Evolutionary conservation across 1,140 invertebrate genomes (phyloP).

Genomic region (Drusus annulatus): DNA sequence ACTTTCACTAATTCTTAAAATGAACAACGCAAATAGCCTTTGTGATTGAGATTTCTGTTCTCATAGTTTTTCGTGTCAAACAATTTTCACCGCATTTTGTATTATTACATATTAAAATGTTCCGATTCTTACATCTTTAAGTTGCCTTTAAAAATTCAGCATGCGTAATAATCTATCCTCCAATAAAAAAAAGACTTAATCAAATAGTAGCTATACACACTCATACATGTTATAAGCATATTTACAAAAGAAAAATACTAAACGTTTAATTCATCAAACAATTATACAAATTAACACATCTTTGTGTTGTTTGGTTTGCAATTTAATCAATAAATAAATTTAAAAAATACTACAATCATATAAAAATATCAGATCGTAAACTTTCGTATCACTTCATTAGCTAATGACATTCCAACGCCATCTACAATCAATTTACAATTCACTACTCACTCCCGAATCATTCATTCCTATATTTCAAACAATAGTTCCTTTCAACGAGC

Average conservation of each 20-base stretch:
- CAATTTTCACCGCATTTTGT: neutral
- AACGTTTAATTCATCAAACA: neutral
- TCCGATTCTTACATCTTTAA: too few species aligned
- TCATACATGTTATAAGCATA: slow-evolving; percentile 23
- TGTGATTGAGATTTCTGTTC: too few species aligned
- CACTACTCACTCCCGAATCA: too few species aligned
- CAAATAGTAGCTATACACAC: neutral
- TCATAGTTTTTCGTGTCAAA: neutral
- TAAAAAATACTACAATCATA: slow-evolving; percentile 28
- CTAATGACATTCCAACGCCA: slow-evolving; percentile 24
- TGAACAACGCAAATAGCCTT: too few species aligned
- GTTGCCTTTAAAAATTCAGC: too few species aligned
- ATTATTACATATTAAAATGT: too few species aligned
- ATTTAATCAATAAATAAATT: slow-evolving; percentile 10
- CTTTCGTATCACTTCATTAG: slow-evolving; percentile 23
- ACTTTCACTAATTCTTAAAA: too few species aligned
- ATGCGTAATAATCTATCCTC: too few species aligned
- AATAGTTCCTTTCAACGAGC: too few species aligned
- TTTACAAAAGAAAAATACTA: slow-evolving; percentile 6
- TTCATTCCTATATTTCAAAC: too few species aligned
- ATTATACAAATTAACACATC: slow-evolving; percentile 14
- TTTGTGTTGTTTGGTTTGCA: neutral
- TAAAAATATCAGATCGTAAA: slow-evolving; percentile 34
- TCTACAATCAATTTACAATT: slow-evolving; percentile 29
- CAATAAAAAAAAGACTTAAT: neutral